Base-by-base conservation (phyloP, 2,888 invertebrate genomes). In the Acanthosepion lycidas region DNA sequence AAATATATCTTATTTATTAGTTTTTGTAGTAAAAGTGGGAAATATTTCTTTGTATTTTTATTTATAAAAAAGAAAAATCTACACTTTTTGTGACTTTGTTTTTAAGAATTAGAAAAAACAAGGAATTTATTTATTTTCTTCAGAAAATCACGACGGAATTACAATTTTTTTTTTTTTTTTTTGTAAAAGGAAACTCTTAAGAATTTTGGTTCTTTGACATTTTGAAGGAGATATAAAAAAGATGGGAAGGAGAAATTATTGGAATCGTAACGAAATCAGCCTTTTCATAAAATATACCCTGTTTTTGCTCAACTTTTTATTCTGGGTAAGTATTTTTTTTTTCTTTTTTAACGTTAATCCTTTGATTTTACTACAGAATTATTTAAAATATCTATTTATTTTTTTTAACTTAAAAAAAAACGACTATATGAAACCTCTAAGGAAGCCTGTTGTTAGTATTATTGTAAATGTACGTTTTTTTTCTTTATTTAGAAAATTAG, bases 231-330 rank as follows among this genome's bases (percentile, higher is more conserved):
- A 51, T 15, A 51, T 6, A 51, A 51, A 51, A 26, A 64, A 64
- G 8, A 64, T 64, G 64, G 64, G 64, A 64, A 64, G 92, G 20
- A 26, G 92, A 20, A 92, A 92, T 51, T 92, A 92, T 26, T 92
- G 92, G 92, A 92, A 28, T 92, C 42, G 92, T 49, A 92, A 92
- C 28, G 92, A 92, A 92, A 92, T 92, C 51, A 92, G 92, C 28
- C 48, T 92, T 6, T 92, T 92, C n/a, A 92, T 92, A 92, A 92
- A 92, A 92, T 92, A 92, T 92, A 92, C 92, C 49, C 51, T 92
- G 49, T 92, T 92, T 92, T 92, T 51, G 48, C 92, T 92, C 92
- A 92, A 92, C 49, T 92, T 92, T 49, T 51, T 92, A 92, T 92
- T 92, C 28, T 92, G 92, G 92, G 92, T 92, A 92, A 92, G 92